Percentiles rank a stretch among this genome's conserved stretches.
These are phyloP conservation scores for Alviniconcha marisindica DNA, from an alignment of 1,140 invertebrate species.

Conservation along the genomic window DNA sequence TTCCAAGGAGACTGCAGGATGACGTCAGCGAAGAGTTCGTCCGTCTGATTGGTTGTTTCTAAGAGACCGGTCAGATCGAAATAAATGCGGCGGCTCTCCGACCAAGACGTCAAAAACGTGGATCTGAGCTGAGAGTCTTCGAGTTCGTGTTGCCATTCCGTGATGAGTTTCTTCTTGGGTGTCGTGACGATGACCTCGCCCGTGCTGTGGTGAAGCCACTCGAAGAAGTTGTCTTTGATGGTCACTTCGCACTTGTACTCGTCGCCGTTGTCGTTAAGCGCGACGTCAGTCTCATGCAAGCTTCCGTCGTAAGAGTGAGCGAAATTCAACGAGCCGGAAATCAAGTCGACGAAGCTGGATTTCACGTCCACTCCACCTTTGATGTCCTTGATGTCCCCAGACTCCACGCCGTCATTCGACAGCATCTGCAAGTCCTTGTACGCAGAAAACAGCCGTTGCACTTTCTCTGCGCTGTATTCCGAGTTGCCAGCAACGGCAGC, in stretches of 20 bases:
- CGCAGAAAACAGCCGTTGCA: not conserved
- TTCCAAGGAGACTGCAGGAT: conserved; percentile 26
- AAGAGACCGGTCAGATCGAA: not conserved
- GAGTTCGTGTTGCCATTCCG: conserved; percentile 4
- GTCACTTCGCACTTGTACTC: not conserved
- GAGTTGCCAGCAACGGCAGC: too few species aligned
- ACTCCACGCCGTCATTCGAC: too few species aligned
- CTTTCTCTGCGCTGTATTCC: not conserved
- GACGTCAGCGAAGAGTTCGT: not conserved
- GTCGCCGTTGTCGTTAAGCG: not conserved
- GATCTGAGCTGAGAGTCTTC: not conserved
- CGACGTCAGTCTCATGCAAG: not conserved
- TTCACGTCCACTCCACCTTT: not conserved
- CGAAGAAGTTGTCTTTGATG: not conserved
- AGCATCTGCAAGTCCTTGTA: too few species aligned
- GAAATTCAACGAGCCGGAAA: not conserved
- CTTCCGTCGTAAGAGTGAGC: not conserved
- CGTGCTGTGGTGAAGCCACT: not conserved
- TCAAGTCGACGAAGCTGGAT: not conserved
- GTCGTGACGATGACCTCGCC: not conserved
- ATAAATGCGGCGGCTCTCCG: not conserved
- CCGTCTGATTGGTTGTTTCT: not conserved
- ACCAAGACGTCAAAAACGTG: not conserved
- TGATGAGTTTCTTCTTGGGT: not conserved
- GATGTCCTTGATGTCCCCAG: not conserved